Evolutionary conservation across 2,888 invertebrate species (phyloP).

Genomic region (Xestoiulus laeticollis): DNA sequence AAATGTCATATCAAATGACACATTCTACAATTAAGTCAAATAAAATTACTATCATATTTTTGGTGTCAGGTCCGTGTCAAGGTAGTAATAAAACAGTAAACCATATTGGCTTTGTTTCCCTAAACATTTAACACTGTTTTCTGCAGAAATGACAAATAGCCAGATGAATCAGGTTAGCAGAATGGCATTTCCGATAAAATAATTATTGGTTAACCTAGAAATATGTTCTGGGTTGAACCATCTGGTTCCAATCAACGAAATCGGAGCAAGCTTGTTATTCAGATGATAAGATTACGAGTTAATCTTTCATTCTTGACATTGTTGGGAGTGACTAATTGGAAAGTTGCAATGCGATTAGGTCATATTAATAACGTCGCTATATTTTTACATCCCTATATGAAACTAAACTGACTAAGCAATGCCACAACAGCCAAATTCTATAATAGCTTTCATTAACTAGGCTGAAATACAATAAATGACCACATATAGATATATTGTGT

Average conservation of each 20-base stretch:
- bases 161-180: neutral
- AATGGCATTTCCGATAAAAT: neutral
- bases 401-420: too few relatives aligned
- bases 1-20: neutral
- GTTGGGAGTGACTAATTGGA: neutral
- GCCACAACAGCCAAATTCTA: too few relatives aligned
- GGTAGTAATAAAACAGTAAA: too few relatives aligned
- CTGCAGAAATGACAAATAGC: neutral
- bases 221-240: neutral
- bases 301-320: neutral
- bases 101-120: neutral
- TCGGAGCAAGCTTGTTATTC: neutral
- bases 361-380: too few relatives aligned
- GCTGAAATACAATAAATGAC: too few relatives aligned
- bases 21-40: neutral
- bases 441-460: too few relatives aligned
- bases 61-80: neutral
- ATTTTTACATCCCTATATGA: too few relatives aligned
- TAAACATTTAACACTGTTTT: neutral
- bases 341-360: neutral
- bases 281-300: neutral
- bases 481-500: too few relatives aligned
- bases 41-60: neutral
- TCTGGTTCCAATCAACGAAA: neutral
- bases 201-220: neutral